A percentile compares a stretch with the other conserved stretches of the same genome.
phyloP scores from a whole-genome alignment of 2,888 invertebrate genomes.

The Plagodis pulveraria region DNA sequence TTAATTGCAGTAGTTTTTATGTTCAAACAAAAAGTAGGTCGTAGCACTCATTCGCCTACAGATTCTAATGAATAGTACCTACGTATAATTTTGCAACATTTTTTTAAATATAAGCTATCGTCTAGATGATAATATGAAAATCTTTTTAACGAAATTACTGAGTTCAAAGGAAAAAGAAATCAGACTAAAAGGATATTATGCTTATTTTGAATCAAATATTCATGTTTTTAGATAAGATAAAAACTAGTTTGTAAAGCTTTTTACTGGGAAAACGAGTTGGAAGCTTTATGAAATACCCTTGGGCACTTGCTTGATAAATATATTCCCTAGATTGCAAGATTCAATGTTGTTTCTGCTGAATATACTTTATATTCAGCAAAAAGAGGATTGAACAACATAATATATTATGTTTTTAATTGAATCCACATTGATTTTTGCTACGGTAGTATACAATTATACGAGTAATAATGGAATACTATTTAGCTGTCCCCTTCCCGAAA shows the following conservation, averaged over 20 bases:
- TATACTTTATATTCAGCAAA: background rate
- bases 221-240: slow-evolving; percentile 7
- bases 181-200: slow-evolving; percentile 8
- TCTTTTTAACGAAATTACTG: slow-evolving; percentile 12
- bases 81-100: slow-evolving; percentile 5
- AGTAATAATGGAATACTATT: no score
- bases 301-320: slow-evolving; percentile 13
- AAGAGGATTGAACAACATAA: no score
- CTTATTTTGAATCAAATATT: slow-evolving; percentile 16
- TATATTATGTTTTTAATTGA: no score
- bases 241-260: slow-evolving; percentile 1
- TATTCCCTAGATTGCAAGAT: background rate
- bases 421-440: no score
- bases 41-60: slow-evolving; percentile 12
- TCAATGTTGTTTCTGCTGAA: background rate
- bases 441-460: no score
- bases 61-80: slow-evolving; percentile 18
- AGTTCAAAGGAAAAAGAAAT: background rate
- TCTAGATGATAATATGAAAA: slow-evolving; percentile 16
- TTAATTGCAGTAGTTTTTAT: slow-evolving; percentile 27
- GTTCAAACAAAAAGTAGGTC: slow-evolving; percentile 2
- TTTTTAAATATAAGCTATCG: slow-evolving; percentile 7
- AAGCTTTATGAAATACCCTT: slow-evolving; percentile 12
- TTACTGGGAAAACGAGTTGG: slow-evolving; percentile 8
- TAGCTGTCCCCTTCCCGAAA: no score